Percentiles rank a stretch among this genome's conserved stretches.
phyloP scores from a whole-genome alignment of 2,113 vertebrate genomes.

The Cephalopholis sonnerati region DNA sequence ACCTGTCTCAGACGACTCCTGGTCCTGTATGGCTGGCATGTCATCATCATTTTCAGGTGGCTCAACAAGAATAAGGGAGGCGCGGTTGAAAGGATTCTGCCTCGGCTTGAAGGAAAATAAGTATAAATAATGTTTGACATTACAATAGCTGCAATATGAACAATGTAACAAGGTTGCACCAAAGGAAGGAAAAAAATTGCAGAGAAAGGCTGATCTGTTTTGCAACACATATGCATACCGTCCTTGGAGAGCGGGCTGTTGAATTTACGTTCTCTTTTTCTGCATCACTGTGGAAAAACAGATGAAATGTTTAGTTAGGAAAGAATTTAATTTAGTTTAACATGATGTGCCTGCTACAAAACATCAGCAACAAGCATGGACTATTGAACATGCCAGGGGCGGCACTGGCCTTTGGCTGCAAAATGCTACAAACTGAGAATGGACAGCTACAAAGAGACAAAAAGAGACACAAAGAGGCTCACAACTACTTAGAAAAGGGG shows the following conservation, averaged over 20 bases:
- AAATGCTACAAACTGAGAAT: too few relatives aligned
- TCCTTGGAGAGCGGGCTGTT: slow-evolving; percentile 66
- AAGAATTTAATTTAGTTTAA: slow-evolving; percentile 1
- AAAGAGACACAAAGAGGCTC: too few relatives aligned
- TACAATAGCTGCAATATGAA: not conserved
- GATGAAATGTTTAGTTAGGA: not conserved
- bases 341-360: not conserved
- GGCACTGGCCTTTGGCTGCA: too few relatives aligned
- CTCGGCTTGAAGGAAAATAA: slow-evolving; percentile 83
- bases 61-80: slow-evolving; percentile 75
- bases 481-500: too few relatives aligned
- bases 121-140: not conserved
- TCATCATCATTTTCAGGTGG: slow-evolving; percentile 63
- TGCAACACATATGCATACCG: slow-evolving; percentile 57
- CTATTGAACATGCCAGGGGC: too few relatives aligned
- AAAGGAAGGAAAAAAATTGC: not conserved
- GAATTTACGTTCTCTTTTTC: slow-evolving; percentile 67
- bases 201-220: slow-evolving; percentile 1
- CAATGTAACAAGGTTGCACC: not conserved
- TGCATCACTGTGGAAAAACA: slow-evolving; percentile 40
- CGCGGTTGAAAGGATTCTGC: slow-evolving; percentile 93
- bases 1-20: slow-evolving; percentile 81
- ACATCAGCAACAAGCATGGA: not conserved
- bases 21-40: slow-evolving; percentile 60
- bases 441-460: too few relatives aligned